Evolutionary conservation across 2,888 invertebrate species (phyloP).

Genomic region (Brachypterus glaber): DNA sequence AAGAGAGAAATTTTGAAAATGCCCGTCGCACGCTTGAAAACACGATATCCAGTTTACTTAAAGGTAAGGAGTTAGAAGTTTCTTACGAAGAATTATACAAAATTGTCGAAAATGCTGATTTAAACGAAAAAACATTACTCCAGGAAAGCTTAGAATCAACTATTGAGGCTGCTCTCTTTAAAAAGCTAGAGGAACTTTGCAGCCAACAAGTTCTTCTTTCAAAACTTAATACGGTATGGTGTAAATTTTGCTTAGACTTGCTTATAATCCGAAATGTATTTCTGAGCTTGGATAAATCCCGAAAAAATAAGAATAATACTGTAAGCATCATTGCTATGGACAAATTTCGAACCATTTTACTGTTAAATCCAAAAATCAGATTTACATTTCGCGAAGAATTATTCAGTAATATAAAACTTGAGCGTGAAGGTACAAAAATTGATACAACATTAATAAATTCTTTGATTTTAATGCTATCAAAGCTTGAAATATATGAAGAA

Average conservation of each 20-base stretch:
- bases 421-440: slow-evolving; percentile 79
- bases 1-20: background rate
- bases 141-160: slow-evolving; percentile 75
- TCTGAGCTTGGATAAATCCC: slow-evolving; percentile 88
- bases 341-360: slow-evolving; percentile 82
- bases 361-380: slow-evolving; percentile 74
- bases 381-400: slow-evolving; percentile 81
- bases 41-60: background rate
- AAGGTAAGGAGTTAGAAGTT: background rate
- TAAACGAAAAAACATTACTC: slow-evolving; percentile 39
- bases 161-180: slow-evolving; percentile 75
- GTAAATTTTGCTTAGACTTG: slow-evolving; percentile 88
- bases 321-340: slow-evolving; percentile 90
- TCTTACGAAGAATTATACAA: slow-evolving; percentile 85
- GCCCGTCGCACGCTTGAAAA: background rate
- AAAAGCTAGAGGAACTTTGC: slow-evolving; percentile 75
- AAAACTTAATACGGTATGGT: slow-evolving; percentile 85
- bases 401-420: slow-evolving; percentile 79
- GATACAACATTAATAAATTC: slow-evolving; percentile 85
- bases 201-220: slow-evolving; percentile 80
- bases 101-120: slow-evolving; percentile 93
- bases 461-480: slow-evolving; percentile 85
- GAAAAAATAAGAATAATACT: slow-evolving; percentile 83
- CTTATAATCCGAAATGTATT: slow-evolving; percentile 97
- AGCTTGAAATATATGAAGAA: slow-evolving; percentile 80